Evolutionary conservation across 2,888 invertebrate species (phyloP).

Genomic region (Altica lythri): DNA sequence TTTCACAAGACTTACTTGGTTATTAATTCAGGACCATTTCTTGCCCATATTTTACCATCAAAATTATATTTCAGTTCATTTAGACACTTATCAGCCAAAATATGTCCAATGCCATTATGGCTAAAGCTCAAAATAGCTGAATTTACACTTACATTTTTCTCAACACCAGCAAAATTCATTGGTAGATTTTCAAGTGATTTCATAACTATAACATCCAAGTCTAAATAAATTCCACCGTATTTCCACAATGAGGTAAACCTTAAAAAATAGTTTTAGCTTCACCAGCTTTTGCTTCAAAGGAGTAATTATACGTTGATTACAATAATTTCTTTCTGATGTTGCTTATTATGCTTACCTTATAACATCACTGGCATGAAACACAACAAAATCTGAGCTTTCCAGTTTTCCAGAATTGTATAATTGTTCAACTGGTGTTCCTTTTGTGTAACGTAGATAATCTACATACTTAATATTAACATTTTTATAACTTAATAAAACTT

Average conservation of each 20-base stretch:
- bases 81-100: constrained; percentile 56
- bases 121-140: constrained; percentile 66
- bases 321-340: neutral
- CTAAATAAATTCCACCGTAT: constrained; percentile 77
- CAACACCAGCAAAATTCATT: constrained; percentile 67
- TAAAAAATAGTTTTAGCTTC: constrained; percentile 7
- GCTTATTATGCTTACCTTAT: constrained; percentile 53
- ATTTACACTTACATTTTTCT: constrained; percentile 57
- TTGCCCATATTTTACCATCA: constrained; percentile 57
- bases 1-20: constrained; percentile 57
- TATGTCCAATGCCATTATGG: no score
- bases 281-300: neutral
- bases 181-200: constrained; percentile 62
- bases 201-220: constrained; percentile 73
- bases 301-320: neutral
- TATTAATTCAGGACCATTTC: constrained; percentile 71
- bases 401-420: constrained; percentile 60
- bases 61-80: constrained; percentile 61
- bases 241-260: constrained; percentile 72
- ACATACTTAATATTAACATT: constrained; percentile 62
- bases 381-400: constrained; percentile 61
- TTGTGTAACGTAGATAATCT: constrained; percentile 59
- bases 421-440: constrained; percentile 63
- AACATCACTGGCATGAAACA: constrained; percentile 68
- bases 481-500: constrained; percentile 55